Conservation (phyloP, 2,113 vertebrate genomes). For the Henicopernis longicauda region DNA sequence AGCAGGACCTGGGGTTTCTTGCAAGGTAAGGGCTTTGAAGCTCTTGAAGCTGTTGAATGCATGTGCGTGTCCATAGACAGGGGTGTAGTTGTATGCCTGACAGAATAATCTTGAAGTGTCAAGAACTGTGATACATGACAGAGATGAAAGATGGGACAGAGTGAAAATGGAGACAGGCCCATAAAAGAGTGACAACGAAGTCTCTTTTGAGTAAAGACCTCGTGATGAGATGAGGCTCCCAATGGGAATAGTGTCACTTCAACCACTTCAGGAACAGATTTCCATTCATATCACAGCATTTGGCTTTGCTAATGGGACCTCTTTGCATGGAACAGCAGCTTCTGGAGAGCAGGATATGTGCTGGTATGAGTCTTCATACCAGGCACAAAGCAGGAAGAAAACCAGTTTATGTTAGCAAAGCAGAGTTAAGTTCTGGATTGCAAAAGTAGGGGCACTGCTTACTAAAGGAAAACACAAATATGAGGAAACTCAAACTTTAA, state of each 20-base stretch:
- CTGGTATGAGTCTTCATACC: background rate
- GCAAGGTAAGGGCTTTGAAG: background rate
- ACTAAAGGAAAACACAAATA: background rate
- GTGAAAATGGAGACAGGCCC: background rate
- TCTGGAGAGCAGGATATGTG: background rate
- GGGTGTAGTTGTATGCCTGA: background rate
- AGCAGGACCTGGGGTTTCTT: background rate
- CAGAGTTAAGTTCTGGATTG: background rate
- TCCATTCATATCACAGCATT: background rate
- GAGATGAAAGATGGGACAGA: background rate
- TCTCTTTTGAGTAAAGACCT: background rate
- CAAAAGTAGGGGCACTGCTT: background rate
- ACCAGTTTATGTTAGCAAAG: background rate
- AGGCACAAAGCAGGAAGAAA: background rate
- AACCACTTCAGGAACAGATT: background rate
- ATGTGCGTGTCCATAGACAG: accelerated
- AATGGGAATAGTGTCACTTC: background rate
- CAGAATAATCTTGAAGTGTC: background rate
- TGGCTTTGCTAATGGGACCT: background rate
- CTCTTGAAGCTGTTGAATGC: background rate
- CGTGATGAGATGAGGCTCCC: background rate
- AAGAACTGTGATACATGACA: background rate
- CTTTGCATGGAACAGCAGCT: background rate
- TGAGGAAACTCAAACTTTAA: background rate
- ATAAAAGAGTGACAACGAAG: background rate